Evolutionary conservation across 2,797 vertebrate genomes (phyloP).

Genomic region (Parauchenoglanis ngamensis): DNA sequence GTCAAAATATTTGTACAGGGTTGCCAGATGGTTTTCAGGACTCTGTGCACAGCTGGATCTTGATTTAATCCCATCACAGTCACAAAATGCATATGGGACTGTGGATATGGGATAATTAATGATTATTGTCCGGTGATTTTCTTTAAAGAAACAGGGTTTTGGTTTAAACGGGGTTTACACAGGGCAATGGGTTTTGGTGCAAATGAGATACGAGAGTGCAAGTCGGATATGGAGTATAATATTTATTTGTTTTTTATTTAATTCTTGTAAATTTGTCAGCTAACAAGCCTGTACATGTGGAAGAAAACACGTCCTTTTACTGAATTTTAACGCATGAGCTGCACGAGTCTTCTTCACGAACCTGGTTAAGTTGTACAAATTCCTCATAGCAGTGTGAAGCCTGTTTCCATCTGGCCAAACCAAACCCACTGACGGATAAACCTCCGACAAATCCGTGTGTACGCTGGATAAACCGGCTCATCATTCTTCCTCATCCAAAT

Average conservation of each 20-base stretch:
- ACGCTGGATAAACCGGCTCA: not conserved
- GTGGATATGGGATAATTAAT: not conserved
- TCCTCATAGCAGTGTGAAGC: conserved; percentile 29
- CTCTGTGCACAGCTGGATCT: not conserved
- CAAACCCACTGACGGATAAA: not conserved
- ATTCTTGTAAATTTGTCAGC: not conserved
- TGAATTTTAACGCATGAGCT: not conserved
- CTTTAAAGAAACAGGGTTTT: not conserved
- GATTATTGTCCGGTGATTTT: not conserved
- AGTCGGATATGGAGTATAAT: not conserved
- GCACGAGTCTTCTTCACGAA: not conserved
- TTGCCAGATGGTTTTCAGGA: not conserved
- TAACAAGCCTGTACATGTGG: not conserved
- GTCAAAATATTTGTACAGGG: conserved; percentile 26
- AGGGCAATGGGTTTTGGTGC: not conserved
- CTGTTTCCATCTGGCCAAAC: conserved; percentile 6
- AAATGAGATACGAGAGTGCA: no score
- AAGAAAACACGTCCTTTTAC: not conserved
- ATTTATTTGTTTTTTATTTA: not conserved
- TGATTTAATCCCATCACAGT: not conserved
- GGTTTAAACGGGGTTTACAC: not conserved
- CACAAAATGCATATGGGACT: not conserved
- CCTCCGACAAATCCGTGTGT: not conserved
- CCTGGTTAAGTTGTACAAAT: conserved; percentile 9
- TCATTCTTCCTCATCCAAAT: not conserved